Base-by-base conservation (phyloP, 2,888 invertebrate genomes). In the Eristalis tenax region DNA sequence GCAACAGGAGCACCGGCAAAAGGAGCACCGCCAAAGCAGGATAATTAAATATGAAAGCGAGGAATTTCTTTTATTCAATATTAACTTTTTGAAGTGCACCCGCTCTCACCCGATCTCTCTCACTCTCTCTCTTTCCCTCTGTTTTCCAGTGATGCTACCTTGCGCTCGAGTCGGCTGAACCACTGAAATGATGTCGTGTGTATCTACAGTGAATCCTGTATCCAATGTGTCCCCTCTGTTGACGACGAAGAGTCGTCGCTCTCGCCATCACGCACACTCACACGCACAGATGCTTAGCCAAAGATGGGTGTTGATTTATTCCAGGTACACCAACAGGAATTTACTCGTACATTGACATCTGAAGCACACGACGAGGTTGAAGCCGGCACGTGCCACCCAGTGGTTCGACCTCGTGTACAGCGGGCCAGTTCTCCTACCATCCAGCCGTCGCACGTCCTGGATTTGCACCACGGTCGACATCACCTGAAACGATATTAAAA, bases 51-150 rank as follows among this genome's bases (percentile, higher is more conserved):
- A 87, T 76, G 83, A 87, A 87, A 87, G 73, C 83, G 76, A 83
- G 76, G 83, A 87, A 87, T 87, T 87, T 87, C 87, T 83, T 83
- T 83, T 76, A 87, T 87, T 80, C 83, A 87, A 87, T 87, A 87
- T 87, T 87, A 87, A 79, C 87, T 87, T 87, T 83, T 73, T 87
- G 83, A 87, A 87, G 87, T 83, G 79, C 68, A 71, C 64, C 65
- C 61, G 43, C 59, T 65, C 40, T 13, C 75, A 11, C 22, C 63
- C 73, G 15, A 22, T 35, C n/a, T 15, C 23, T 63, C 10, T 68
- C 3, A 15, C 50, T 61, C 4, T 57, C 23, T 35, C 32, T 10
- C 23, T 8, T 6, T 18, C 13, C 13, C 1, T 32, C 32, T 57
- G 22, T 56, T n/a, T 35, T 43, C n/a, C n/a, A 18, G 43, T 1